phyloP scores from a whole-genome alignment of 2,797 vertebrate species.

The Nasua narica region DNA sequence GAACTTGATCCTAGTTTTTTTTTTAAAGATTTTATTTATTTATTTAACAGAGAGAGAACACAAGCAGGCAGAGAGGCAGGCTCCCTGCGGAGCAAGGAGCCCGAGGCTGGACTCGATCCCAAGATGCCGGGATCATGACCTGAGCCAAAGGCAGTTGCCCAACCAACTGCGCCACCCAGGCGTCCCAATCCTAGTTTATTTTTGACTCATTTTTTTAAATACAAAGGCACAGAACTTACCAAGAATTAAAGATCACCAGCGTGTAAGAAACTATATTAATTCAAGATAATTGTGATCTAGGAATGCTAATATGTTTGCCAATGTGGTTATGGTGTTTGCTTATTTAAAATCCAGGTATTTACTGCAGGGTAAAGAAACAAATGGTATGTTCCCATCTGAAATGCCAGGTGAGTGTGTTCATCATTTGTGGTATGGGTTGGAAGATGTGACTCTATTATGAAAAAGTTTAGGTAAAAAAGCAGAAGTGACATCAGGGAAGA shows the following conservation, averaged over 20 bases:
- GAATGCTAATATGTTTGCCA: not conserved
- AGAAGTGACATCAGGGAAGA: not conserved
- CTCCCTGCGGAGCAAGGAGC: too few species aligned
- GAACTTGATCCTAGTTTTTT: not conserved
- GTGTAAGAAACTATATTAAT: not conserved
- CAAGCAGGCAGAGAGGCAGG: too few species aligned
- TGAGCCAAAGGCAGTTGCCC: too few species aligned
- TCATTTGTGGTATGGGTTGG: not conserved
- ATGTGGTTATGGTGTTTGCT: not conserved
- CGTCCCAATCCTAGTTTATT: not conserved
- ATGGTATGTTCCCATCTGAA: not conserved
- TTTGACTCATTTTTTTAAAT: not conserved
- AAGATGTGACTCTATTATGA: not conserved
- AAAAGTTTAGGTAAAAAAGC: not conserved
- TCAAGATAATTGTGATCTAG: not conserved
- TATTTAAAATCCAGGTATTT: not conserved
- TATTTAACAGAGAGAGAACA: too few species aligned
- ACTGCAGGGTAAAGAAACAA: not conserved
- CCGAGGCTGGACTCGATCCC: too few species aligned
- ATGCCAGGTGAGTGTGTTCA: not conserved
- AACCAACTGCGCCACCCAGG: too few species aligned
- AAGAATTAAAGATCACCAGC: not conserved
- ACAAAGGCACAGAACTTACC: not conserved
- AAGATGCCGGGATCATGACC: too few species aligned
- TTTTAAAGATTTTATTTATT: too few species aligned